These are phyloP conservation scores for Smittia aterrima DNA, from an alignment of 2,888 invertebrate species.

Conservation along the genomic window DNA sequence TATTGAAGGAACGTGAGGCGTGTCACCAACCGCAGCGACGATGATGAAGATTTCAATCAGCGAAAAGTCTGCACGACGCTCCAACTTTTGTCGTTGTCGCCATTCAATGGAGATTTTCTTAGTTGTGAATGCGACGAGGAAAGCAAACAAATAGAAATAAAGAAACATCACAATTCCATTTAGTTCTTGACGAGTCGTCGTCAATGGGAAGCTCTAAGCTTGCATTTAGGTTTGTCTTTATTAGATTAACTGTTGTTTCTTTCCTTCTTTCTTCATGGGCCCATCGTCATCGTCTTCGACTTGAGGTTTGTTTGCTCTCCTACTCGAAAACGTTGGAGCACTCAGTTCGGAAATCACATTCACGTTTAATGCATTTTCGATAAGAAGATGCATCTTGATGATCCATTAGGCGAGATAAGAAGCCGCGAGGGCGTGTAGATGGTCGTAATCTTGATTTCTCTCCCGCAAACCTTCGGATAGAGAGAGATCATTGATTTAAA, in stretches of 20 bases:
- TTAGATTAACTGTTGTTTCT: slow-evolving; percentile 8
- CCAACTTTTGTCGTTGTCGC: no score
- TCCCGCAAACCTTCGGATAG: neutral
- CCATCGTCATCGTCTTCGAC: neutral
- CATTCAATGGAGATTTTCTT: neutral
- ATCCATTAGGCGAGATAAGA: no score
- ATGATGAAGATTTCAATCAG: neutral
- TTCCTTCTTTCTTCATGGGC: neutral
- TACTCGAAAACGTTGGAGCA: neutral
- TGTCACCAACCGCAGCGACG: neutral
- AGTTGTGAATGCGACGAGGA: neutral
- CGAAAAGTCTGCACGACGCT: no score
- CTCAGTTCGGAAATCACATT: neutral
- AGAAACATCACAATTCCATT: neutral
- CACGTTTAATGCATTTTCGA: neutral
- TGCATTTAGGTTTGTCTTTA: slow-evolving; percentile 2
- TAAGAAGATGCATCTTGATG: neutral
- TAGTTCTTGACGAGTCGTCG: neutral
- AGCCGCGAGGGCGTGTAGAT: no score
- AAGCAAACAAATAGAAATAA: neutral
- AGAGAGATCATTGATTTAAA: neutral
- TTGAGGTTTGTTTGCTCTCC: neutral
- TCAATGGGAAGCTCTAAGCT: neutral
- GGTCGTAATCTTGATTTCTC: no score
- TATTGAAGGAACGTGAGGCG: neutral